Conservation (phyloP, 2,797 vertebrate species). For the Rousettus madagascariensis region DNA sequence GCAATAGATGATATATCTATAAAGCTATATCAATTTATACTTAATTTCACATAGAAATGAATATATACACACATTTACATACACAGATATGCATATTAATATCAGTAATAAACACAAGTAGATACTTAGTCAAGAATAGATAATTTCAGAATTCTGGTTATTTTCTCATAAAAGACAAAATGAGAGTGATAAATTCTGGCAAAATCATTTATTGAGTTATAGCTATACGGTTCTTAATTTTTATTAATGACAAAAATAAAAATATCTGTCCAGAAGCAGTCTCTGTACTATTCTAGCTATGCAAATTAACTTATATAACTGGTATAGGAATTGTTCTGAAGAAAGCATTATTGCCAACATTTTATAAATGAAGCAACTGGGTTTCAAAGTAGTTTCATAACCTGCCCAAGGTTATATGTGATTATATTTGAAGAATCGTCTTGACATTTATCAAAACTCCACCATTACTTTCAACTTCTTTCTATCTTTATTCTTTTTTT, state of each 20-base stretch:
- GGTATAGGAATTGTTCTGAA: neutral
- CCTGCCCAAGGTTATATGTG: neutral
- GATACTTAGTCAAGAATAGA: neutral
- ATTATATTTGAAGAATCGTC: constrained; percentile 36
- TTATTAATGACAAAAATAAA: constrained; percentile 20
- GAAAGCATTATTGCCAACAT: neutral
- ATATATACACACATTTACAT: neutral
- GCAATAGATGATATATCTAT: neutral
- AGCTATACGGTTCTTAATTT: neutral
- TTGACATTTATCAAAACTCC: constrained; percentile 28
- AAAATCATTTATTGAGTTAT: neutral
- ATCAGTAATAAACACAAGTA: neutral
- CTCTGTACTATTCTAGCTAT: neutral
- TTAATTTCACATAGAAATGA: no score
- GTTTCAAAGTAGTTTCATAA: constrained; percentile 36
- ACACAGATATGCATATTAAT: neutral
- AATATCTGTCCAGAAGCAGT: neutral
- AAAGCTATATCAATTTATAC: neutral
- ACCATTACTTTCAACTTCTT: neutral
- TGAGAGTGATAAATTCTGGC: neutral
- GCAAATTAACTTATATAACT: neutral
- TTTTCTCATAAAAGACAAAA: neutral
- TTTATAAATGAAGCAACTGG: neutral
- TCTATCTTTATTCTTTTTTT: neutral
- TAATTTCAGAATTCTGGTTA: neutral